Percentiles rank a stretch among this genome's conserved stretches.
Evolutionary conservation across 2,113 vertebrate species (phyloP).

Genomic region (Rhinopomastus cyanomelas): DNA sequence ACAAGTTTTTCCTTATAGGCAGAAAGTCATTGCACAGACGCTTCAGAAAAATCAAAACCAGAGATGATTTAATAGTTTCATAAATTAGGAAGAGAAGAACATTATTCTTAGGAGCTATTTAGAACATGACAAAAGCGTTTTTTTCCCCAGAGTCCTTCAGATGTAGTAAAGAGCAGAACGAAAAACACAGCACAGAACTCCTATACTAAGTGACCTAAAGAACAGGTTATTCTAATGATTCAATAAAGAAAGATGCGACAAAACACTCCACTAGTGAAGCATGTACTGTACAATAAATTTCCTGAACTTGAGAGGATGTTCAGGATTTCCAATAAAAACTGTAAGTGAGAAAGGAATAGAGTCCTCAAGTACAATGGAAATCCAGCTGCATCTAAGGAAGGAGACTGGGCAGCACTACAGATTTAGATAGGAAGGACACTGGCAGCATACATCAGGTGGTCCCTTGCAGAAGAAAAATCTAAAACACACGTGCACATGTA

Average conservation of each 20-base stretch:
- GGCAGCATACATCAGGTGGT: neutral
- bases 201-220: neutral
- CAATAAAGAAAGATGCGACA: neutral
- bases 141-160: neutral
- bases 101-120: neutral
- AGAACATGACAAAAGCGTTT: neutral
- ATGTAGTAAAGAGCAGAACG: neutral
- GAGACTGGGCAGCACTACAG: neutral
- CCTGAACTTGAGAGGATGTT: neutral
- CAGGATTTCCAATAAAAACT: neutral
- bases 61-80: neutral
- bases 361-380: rapidly evolving
- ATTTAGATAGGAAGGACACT: neutral
- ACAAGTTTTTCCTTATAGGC: neutral
- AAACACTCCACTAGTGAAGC: neutral
- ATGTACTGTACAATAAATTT: neutral
- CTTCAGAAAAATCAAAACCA: neutral
- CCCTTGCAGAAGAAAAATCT: neutral
- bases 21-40: neutral
- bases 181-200: neutral
- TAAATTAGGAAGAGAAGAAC: neutral
- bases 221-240: neutral
- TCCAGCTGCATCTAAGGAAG: neutral
- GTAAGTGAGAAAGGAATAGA: neutral
- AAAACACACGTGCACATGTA: neutral